Percentiles rank a stretch among this genome's conserved stretches.
These are phyloP conservation scores for Eurystomus glaucurus DNA, from an alignment of 2,797 vertebrate genomes.

Conservation along the genomic window DNA sequence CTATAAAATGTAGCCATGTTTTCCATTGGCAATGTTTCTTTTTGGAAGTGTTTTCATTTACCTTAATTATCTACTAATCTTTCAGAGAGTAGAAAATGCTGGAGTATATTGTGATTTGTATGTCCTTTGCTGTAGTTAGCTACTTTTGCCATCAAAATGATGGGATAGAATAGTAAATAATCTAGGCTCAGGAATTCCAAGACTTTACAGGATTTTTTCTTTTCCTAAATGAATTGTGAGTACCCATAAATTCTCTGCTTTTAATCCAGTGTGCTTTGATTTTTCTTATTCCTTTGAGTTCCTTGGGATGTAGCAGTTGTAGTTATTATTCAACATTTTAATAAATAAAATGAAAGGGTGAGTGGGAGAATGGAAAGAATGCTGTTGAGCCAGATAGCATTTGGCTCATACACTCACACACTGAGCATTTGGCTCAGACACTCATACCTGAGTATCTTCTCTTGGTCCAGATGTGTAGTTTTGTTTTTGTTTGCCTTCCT, in stretches of 20 bases:
- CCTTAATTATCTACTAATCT: neutral
- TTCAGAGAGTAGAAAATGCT: neutral
- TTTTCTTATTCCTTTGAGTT: neutral
- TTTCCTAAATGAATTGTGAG: neutral
- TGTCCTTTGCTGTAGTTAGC: neutral
- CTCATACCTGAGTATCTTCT: too few relatives aligned
- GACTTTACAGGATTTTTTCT: neutral
- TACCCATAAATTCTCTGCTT: neutral
- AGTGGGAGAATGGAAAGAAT: neutral
- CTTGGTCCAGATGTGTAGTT: neutral
- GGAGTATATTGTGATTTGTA: neutral
- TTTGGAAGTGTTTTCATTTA: neutral
- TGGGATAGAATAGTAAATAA: neutral
- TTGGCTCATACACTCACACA: neutral
- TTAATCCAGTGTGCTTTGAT: neutral
- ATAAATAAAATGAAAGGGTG: rapidly evolving
- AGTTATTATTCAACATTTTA: neutral
- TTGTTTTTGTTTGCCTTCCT: neutral
- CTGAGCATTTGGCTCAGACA: too few relatives aligned
- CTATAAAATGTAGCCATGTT: neutral
- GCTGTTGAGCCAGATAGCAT: neutral
- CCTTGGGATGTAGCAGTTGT: neutral
- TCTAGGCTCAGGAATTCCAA: neutral
- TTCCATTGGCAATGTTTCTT: neutral
- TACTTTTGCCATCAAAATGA: neutral